Evolutionary conservation across 1,140 invertebrate genomes (phyloP).

Genomic region (Geopemphigus sp.): DNA sequence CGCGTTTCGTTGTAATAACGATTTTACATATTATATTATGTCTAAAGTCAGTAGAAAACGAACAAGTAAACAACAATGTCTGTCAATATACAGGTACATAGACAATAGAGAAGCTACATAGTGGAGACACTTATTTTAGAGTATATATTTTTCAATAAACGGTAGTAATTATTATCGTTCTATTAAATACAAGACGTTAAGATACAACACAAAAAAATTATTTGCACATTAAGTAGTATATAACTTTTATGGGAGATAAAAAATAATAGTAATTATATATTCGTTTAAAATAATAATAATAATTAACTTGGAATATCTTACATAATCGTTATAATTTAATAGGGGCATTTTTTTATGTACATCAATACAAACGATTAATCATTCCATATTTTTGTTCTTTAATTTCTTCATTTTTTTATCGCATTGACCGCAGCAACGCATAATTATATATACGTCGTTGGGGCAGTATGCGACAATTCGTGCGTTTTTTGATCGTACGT

Average conservation of each 20-base stretch:
- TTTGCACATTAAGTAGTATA: constrained; percentile 7
- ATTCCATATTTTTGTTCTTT: not conserved
- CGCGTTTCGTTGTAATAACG: not conserved
- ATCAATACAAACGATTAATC: not conserved
- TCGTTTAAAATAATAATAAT: constrained; percentile 23
- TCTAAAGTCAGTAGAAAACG: constrained; percentile 5
- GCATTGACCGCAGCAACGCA: not conserved
- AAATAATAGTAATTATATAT: constrained; percentile 23
- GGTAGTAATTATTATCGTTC: constrained; percentile 23
- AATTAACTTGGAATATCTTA: constrained; percentile 7
- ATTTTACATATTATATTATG: constrained; percentile 22
- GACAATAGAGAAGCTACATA: constrained; percentile 18
- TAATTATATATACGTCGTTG: not conserved
- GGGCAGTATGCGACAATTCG: not conserved
- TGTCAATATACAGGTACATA: constrained; percentile 14
- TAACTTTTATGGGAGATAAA: constrained; percentile 3
- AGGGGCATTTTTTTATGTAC: constrained; percentile 7
- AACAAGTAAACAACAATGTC: constrained; percentile 8
- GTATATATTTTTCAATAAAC: constrained; percentile 9
- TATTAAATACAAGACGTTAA: constrained; percentile 6
- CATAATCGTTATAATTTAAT: constrained; percentile 11
- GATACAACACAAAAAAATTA: constrained; percentile 20
- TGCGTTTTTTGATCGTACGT: constrained; percentile 4
- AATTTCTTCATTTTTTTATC: not conserved
- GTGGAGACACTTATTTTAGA: not conserved